phyloP scores from a whole-genome alignment of 2,113 vertebrate species.

The Cochlearius cochlearius region DNA sequence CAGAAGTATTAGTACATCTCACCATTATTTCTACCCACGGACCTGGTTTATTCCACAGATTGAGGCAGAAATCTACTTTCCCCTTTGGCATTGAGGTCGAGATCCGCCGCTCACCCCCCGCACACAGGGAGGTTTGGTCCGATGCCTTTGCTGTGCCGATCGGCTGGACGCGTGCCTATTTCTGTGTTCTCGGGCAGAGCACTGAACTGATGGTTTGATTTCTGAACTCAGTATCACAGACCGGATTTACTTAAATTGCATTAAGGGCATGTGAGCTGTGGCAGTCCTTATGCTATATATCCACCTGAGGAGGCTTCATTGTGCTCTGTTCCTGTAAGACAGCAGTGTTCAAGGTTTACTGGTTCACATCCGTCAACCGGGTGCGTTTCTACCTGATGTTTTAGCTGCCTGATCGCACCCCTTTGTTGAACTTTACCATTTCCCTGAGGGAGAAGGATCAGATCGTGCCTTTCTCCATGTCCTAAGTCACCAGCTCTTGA shows the following conservation, averaged over 20 bases:
- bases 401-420: neutral
- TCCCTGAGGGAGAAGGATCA: neutral
- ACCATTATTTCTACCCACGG: fast-evolving
- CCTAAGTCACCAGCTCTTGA: neutral
- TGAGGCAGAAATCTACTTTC: neutral
- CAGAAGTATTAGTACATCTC: neutral
- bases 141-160: neutral
- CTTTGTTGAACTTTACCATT: neutral
- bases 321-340: neutral
- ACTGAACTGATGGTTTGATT: fast-evolving
- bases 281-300: neutral
- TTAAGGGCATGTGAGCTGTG: neutral
- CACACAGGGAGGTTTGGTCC: neutral
- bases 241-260: fast-evolving
- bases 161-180: fast-evolving
- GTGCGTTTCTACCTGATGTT: neutral
- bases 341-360: fast-evolving
- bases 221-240: neutral
- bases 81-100: fast-evolving
- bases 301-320: neutral
- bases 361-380: fast-evolving
- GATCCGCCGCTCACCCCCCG: neutral
- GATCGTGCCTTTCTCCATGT: neutral
- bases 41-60: fast-evolving
- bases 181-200: neutral